phyloP scores from a whole-genome alignment of 2,113 vertebrate species.

The Noctilio leporinus region DNA sequence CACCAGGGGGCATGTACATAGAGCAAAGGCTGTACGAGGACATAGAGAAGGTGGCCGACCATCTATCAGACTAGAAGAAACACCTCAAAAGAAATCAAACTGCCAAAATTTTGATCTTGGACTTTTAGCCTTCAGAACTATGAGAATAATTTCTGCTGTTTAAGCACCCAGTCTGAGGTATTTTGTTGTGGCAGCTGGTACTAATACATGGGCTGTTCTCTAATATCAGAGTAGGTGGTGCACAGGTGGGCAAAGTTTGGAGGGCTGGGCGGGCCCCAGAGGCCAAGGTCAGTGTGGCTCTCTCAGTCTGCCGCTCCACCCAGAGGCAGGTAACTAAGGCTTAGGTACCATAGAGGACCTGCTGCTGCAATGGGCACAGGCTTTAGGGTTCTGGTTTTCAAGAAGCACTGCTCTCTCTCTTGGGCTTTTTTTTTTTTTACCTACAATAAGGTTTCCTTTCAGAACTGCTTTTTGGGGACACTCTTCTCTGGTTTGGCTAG shows the following conservation, averaged over 20 bases:
- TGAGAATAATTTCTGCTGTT: neutral
- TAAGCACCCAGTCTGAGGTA: neutral
- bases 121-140: neutral
- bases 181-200: neutral
- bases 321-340: neutral
- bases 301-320: rapidly evolving
- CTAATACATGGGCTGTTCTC: too few relatives aligned
- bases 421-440: neutral
- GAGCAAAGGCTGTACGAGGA: neutral
- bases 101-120: neutral
- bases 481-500: neutral
- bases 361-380: too few relatives aligned
- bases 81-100: neutral
- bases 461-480: neutral
- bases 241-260: too few relatives aligned
- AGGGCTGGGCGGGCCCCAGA: neutral
- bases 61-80: neutral
- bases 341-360: too few relatives aligned
- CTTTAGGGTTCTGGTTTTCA: neutral
- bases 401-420: neutral
- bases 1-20: rapidly evolving
- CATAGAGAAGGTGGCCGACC: neutral
- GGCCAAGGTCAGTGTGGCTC: neutral
- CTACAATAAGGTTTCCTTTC: too few relatives aligned
- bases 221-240: neutral